Evolutionary conservation across 2,888 invertebrate species (phyloP).

Genomic region (Andrena hattorfiana): DNA sequence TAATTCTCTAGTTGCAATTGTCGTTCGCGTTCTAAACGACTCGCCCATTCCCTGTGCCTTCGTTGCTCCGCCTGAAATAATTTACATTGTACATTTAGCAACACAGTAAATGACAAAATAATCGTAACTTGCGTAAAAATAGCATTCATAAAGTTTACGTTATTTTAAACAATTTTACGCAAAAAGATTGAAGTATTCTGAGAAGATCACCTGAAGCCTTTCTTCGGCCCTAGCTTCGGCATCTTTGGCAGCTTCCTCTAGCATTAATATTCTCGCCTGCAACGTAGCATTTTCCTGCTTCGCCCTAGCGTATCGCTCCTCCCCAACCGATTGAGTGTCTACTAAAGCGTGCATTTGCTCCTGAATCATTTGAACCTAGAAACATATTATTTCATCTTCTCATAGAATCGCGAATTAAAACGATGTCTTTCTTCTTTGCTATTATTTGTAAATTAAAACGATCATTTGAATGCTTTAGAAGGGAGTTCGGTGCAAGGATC

Average conservation of each 20-base stretch:
- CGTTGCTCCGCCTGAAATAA: constrained; percentile 91
- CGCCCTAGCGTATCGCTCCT: constrained; percentile 94
- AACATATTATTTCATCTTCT: not conserved
- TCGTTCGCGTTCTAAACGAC: constrained; percentile 94
- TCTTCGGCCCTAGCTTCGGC: constrained; percentile 86
- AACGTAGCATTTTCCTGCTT: constrained; percentile 97
- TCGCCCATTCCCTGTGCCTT: constrained; percentile 93
- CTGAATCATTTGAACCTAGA: constrained; percentile 95
- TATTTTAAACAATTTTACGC: not conserved
- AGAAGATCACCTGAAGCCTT: constrained; percentile 84
- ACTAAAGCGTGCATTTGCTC: constrained; percentile 96
- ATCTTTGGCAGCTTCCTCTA: constrained; percentile 90
- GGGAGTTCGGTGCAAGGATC: not conserved
- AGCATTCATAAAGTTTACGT: not conserved
- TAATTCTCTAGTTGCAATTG: constrained; percentile 91
- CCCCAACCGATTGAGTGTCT: constrained; percentile 94
- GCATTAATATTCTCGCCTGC: constrained; percentile 95
- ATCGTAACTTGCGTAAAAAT: not conserved
- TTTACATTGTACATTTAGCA: not conserved
- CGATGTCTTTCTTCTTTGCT: not conserved
- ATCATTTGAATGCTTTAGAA: not conserved
- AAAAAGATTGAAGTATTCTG: not conserved
- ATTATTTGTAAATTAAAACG: not conserved
- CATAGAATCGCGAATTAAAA: not conserved
- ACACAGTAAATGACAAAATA: not conserved